Evolutionary conservation across 2,888 invertebrate genomes (phyloP).

Genomic region (Conomelus anceps): DNA sequence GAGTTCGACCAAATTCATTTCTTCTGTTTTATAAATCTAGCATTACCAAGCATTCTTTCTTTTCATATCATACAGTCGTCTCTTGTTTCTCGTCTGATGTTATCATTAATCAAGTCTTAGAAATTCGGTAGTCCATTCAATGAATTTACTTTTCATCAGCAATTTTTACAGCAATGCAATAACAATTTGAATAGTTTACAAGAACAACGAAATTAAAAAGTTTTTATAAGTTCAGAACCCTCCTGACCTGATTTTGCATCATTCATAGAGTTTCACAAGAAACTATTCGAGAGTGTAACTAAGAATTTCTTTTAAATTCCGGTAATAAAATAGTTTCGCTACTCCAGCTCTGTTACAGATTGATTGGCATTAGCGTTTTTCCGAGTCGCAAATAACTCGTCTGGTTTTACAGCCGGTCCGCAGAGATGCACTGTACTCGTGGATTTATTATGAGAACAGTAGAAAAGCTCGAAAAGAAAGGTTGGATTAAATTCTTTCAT

Average conservation of each 20-base stretch:
- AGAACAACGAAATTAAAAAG: not conserved
- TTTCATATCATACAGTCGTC: too few relatives aligned
- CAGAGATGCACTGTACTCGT: not conserved
- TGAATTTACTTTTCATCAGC: too few relatives aligned
- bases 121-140: too few relatives aligned
- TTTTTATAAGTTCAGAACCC: not conserved
- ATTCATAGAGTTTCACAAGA: not conserved
- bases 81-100: too few relatives aligned
- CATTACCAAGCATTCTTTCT: too few relatives aligned
- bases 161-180: too few relatives aligned
- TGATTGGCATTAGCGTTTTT: not conserved
- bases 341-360: not conserved
- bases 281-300: not conserved
- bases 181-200: too few relatives aligned
- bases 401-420: not conserved
- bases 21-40: too few relatives aligned
- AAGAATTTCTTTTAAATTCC: too few relatives aligned
- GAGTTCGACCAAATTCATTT: too few relatives aligned
- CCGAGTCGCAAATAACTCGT: not conserved
- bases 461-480: not conserved
- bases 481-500: not conserved
- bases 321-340: not conserved
- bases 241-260: not conserved
- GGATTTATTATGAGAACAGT: not conserved
- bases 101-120: too few relatives aligned